Evolutionary conservation across 2,113 vertebrate genomes (phyloP), one percentile per base, ranked within the genome.

Genomic region (Scalopus aquaticus): DNA sequence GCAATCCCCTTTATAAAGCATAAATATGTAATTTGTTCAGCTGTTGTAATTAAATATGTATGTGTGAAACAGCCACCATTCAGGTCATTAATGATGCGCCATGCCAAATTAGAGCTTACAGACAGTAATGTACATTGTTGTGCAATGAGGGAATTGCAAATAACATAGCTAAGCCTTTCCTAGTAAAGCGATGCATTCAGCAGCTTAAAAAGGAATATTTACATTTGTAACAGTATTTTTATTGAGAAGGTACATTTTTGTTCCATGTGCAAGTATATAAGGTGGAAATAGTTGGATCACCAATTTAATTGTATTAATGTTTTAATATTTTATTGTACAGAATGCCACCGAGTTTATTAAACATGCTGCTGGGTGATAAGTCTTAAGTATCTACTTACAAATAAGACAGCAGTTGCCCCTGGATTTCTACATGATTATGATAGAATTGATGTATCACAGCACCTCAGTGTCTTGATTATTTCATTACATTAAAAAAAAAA

Each of bases 1-100:
- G 98, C 98, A 98, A 98, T 98, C 98, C 98, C 98, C 98, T 99
- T 99, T 99, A 98, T 99, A 99, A 99, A 98, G 98, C 99, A 99
- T 99, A 99, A 99, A 99, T 99, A 99, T 99, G 99, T 99, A 99
- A 99, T 99, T 99, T 99, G 99, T 99, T 99, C 99, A 99, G 99
- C 99, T 99, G 99, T 99, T 99, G 98, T 98, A 99, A 99, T 99
- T 99, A 99, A 99, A 99, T 99, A 99, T 99, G 99, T 99, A 99
- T 99, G 99, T 99, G 99, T 99, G 99, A 99, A 99, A 99, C 99
- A 99, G 98, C 98, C 97, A 99, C 99, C 99, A 99, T 99, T 99
- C 99, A 99, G 99, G 99, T 99, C 99, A 99, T 99, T 99, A 99
- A 99, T 99, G 98, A 98, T 98, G 98, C 98, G 98, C 98, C 98